A percentile compares a stretch with the other conserved stretches of the same genome.
Evolutionary conservation across 30 jellyfish, hydroid and myxozoan species (phyloP).

Genomic region (Hydra vulgaris): DNA sequence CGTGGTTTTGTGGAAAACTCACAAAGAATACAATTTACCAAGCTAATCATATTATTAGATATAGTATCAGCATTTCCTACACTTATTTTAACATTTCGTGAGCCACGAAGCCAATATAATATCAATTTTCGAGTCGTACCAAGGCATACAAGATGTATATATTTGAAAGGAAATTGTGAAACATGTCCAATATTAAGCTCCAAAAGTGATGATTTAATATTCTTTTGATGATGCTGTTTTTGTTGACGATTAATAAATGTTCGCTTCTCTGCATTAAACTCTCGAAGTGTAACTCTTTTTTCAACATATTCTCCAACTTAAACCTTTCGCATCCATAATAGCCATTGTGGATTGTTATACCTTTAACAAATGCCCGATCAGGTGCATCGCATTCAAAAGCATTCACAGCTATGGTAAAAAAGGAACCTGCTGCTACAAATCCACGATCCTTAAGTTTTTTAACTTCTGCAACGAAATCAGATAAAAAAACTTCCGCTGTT

Average conservation of each 20-base stretch:
- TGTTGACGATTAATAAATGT: not conserved
- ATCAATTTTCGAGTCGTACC: not conserved
- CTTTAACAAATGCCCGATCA: no score
- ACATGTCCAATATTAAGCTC: not conserved
- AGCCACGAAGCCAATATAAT: not conserved
- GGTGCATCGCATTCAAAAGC: no score
- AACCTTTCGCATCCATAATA: not conserved
- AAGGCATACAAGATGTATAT: not conserved
- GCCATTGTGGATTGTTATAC: not conserved
- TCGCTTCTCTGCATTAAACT: not conserved
- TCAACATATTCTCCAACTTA: not conserved
- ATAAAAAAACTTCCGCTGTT: no score
- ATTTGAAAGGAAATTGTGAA: not conserved
- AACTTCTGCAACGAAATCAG: no score
- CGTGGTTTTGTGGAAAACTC: not conserved
- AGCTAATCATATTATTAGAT: not conserved
- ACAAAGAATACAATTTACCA: not conserved
- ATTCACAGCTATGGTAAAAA: no score
- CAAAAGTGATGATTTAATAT: not conserved
- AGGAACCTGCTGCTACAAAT: no score
- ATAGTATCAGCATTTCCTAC: not conserved
- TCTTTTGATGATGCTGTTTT: not conserved
- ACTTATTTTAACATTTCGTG: not conserved
- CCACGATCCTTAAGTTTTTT: no score
- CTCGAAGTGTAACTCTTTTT: not conserved